phyloP scores from a whole-genome alignment of 1,140 invertebrate species.

The Anadara kagoshimensis region DNA sequence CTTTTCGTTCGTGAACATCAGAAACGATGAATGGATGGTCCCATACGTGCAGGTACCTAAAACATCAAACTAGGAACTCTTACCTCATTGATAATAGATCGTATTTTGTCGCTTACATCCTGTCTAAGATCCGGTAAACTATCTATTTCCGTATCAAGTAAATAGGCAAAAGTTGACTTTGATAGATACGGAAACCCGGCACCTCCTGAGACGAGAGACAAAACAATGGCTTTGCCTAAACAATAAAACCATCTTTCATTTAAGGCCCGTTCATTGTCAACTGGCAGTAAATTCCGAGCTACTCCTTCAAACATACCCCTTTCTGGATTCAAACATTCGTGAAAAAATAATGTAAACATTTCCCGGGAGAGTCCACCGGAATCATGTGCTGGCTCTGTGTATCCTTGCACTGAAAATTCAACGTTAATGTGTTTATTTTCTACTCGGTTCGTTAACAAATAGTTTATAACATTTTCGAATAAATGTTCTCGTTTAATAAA shows the following conservation, averaged over 20 bases:
- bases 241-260: conserved; percentile 16
- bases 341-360: conserved; percentile 35
- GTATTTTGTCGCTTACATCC: conserved; percentile 32
- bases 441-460: too few species aligned
- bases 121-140: conserved; percentile 34
- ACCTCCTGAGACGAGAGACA: conserved; percentile 39
- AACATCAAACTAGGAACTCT: background rate
- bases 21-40: too few species aligned
- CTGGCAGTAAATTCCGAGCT: conserved; percentile 30
- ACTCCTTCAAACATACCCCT: conserved; percentile 33
- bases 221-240: conserved; percentile 41
- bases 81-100: conserved; percentile 38
- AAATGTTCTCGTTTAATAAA: too few species aligned
- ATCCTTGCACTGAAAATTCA: too few species aligned
- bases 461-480: too few species aligned
- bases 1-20: too few species aligned
- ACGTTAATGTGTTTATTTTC: too few species aligned
- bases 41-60: too few species aligned
- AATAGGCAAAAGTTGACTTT: conserved; percentile 38
- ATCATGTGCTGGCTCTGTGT: conserved; percentile 12
- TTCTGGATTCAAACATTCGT: conserved; percentile 24
- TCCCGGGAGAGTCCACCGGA: conserved; percentile 33
- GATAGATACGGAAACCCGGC: conserved; percentile 50
- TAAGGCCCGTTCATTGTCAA: conserved; percentile 28
- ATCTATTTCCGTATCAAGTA: conserved; percentile 35